Conservation (phyloP, 2,888 invertebrate species). For the Drosophila paranaensis region DNA sequence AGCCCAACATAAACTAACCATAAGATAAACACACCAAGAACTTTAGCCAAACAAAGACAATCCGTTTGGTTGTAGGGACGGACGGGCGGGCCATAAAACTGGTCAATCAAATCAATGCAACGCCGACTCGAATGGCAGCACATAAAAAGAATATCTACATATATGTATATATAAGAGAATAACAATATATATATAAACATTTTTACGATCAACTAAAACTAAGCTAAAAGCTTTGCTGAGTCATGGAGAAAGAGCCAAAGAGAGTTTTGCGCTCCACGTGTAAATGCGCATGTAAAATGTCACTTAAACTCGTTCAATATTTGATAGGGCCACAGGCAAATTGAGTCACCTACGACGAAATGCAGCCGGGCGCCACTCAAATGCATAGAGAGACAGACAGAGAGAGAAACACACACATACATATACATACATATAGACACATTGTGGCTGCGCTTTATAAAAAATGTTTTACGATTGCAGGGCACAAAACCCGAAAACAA, state of each 20-base stretch:
- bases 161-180: neutral
- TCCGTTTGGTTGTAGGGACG: slow-evolving; percentile 6
- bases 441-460: slow-evolving; percentile 59
- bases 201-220: slow-evolving; percentile 61
- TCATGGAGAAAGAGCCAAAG: slow-evolving; percentile 24
- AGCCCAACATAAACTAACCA: slow-evolving; percentile 37
- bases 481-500: slow-evolving; percentile 47
- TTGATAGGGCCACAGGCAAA: slow-evolving; percentile 58
- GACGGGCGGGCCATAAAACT: slow-evolving; percentile 49
- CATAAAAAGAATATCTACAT: slow-evolving; percentile 36
- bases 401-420: neutral
- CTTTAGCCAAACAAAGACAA: slow-evolving; percentile 41
- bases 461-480: slow-evolving; percentile 73
- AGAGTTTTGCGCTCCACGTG: slow-evolving; percentile 37
- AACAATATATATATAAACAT: slow-evolving; percentile 6
- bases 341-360: slow-evolving; percentile 72
- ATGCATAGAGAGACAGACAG: slow-evolving; percentile 16
- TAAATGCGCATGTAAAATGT: slow-evolving; percentile 70
- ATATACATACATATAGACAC: slow-evolving; percentile 15
- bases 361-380: slow-evolving; percentile 51
- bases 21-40: slow-evolving; percentile 55
- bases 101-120: slow-evolving; percentile 62
- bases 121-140: slow-evolving; percentile 24
- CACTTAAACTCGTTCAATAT: slow-evolving; percentile 69
- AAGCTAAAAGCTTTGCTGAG: slow-evolving; percentile 57